A percentile compares a stretch with the other conserved stretches of the same genome.
Evolutionary conservation across 2,797 vertebrate species (phyloP).

Genomic region (Bryconaethiops microstoma): DNA sequence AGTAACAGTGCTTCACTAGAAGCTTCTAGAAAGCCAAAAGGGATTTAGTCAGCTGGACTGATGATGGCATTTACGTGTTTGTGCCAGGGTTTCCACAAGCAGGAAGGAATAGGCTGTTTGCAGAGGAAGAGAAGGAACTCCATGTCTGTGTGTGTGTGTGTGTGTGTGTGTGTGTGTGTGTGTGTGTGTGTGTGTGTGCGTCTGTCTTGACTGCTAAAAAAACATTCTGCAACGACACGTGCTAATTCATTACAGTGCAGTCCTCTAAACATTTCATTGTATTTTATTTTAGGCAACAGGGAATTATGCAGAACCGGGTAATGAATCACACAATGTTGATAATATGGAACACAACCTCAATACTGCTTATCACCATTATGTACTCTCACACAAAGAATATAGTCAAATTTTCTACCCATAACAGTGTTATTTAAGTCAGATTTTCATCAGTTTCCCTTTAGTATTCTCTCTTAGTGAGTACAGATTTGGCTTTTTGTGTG

Average conservation of each 20-base stretch:
- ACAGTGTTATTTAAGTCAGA: not conserved
- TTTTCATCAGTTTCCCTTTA: not conserved
- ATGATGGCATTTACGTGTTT: not conserved
- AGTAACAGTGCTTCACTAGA: not conserved
- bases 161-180: not conserved
- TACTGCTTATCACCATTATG: not conserved
- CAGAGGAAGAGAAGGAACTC: conserved; percentile 61
- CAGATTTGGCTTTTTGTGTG: not conserved
- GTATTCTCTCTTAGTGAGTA: not conserved
- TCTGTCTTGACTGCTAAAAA: conserved; percentile 20
- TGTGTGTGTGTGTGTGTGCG: conserved; percentile 19
- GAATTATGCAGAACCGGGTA: not conserved
- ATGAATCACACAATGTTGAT: not conserved
- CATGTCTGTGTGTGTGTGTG: conserved; percentile 9
- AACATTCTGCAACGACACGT: conserved; percentile 8
- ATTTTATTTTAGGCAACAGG: conserved; percentile 8
- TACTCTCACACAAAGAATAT: conserved; percentile 5
- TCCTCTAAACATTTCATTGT: conserved; percentile 10
- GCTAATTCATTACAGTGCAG: not conserved
- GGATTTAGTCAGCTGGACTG: not conserved
- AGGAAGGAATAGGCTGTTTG: conserved; percentile 77
- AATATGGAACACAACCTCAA: not conserved
- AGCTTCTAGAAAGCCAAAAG: conserved; percentile 7
- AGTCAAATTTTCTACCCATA: not conserved
- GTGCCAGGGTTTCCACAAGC: conserved; percentile 54